Conservation (phyloP, 30 jellyfish, hydroid and myxozoan genomes). For the Cassiopea andromeda region DNA sequence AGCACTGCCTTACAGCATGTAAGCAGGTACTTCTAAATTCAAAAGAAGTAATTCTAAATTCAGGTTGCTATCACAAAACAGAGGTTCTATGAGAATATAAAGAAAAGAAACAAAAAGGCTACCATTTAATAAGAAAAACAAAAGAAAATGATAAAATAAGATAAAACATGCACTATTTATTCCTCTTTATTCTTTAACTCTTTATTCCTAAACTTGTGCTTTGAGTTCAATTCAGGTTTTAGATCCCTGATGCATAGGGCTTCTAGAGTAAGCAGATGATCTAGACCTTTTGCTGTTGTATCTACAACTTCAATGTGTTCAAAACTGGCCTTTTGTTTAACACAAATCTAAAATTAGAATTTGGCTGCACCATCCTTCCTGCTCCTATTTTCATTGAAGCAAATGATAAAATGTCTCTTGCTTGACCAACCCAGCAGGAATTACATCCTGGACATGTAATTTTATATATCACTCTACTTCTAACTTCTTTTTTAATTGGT, state of each 20-base stretch:
- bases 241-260: not conserved
- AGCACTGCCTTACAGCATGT: too few relatives aligned
- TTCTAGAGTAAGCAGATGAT: slow-evolving; percentile 6
- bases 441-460: not conserved
- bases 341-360: not conserved
- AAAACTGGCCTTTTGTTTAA: not conserved
- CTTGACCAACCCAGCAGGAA: not conserved
- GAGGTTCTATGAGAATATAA: too few relatives aligned
- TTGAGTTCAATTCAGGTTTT: too few relatives aligned
- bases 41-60: too few relatives aligned
- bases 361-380: not conserved
- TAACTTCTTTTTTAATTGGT: slow-evolving; percentile 3
- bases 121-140: too few relatives aligned
- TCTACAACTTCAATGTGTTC: not conserved
- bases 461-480: not conserved
- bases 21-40: too few relatives aligned
- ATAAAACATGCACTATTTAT: too few relatives aligned
- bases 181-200: too few relatives aligned
- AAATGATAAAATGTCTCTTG: not conserved
- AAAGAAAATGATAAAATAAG: too few relatives aligned
- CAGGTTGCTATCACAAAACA: too few relatives aligned
- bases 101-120: too few relatives aligned
- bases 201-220: too few relatives aligned
- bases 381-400: not conserved
- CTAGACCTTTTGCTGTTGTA: not conserved